Evolutionary conservation across 2,113 vertebrate species (phyloP).

Genomic region (Chitala chitala): DNA sequence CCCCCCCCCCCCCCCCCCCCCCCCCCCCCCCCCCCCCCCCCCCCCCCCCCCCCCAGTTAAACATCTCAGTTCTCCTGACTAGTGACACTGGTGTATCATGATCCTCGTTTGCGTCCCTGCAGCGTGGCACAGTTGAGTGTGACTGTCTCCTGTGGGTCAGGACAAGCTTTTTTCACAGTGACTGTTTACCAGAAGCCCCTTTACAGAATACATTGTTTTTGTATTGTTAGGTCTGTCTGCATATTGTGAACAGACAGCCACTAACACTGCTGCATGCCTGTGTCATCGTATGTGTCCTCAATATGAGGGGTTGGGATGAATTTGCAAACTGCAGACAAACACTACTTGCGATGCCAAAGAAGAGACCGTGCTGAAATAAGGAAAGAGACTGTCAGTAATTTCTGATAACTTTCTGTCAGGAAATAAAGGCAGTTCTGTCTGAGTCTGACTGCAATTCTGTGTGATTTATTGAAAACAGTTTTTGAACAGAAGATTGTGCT

Average conservation of each 20-base stretch:
- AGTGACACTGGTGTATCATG: too few species aligned
- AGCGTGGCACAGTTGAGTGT: neutral
- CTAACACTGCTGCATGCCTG: neutral
- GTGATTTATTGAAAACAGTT: neutral
- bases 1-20: too few species aligned
- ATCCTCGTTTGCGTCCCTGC: neutral
- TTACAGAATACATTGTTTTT: neutral
- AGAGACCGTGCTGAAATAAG: too few species aligned
- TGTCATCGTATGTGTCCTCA: neutral
- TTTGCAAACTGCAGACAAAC: neutral
- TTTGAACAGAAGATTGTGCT: neutral
- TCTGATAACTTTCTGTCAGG: neutral
- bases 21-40: too few species aligned
- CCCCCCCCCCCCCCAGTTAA: too few species aligned
- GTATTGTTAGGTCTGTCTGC: neutral
- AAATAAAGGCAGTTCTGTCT: neutral
- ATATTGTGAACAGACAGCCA: neutral
- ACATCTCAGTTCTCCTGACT: too few species aligned
- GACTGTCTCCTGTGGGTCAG: neutral
- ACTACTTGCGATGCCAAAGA: too few species aligned
- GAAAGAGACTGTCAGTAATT: neutral
- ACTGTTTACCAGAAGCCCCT: neutral
- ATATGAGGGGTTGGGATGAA: neutral
- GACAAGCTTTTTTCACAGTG: neutral
- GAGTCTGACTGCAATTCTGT: neutral